Evolutionary conservation across 2,797 vertebrate species (phyloP), one percentile per base, ranked within the genome.

Genomic region (Clarias laeviceps): DNA sequence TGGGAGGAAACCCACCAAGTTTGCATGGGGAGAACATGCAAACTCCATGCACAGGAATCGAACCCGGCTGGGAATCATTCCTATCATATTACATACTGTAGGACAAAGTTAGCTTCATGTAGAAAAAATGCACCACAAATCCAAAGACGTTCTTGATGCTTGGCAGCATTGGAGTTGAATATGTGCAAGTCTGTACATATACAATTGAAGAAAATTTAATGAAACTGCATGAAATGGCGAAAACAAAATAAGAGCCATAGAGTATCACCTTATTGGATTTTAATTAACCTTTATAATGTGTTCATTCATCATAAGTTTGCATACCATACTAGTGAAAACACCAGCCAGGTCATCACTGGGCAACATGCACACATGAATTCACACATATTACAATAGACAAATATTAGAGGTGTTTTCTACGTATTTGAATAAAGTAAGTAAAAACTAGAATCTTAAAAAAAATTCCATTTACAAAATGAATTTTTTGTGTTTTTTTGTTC

Each of bases 61-160:
- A 40, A 40, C 37, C 37, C n/a, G n/a, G n/a, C n/a, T n/a, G n/a
- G n/a, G n/a, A n/a, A n/a, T n/a, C n/a, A n/a, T n/a, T n/a, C n/a
- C n/a, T n/a, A n/a, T n/a, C n/a, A n/a, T n/a, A n/a, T n/a, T n/a
- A 37, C 37, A 37, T 62, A 83, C 74, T 65, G 62, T 37, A 80
- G 74, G 66, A 73, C 77, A 69, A 45, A 65, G n/a, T 77, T 77
- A 57, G 70, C 64, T 32, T 82, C 54, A 27, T n/a, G 45, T 50
- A 65, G 82, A 24, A 59, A 78, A 68, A 20, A 6, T n/a, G 32
- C 66, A 70, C 34, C 54, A 69, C 7, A 27, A 57, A 70, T 27
- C 72, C 77, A 70, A 70, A 77, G 66, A 15, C n/a, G n/a, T 27
- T 45, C 17, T 59, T 68, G n/a, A 2, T 18, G 2, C 2, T 8